These are phyloP conservation scores for Aphaenogaster rudis DNA, from an alignment of 1,140 invertebrate genomes.

Conservation along the genomic window DNA sequence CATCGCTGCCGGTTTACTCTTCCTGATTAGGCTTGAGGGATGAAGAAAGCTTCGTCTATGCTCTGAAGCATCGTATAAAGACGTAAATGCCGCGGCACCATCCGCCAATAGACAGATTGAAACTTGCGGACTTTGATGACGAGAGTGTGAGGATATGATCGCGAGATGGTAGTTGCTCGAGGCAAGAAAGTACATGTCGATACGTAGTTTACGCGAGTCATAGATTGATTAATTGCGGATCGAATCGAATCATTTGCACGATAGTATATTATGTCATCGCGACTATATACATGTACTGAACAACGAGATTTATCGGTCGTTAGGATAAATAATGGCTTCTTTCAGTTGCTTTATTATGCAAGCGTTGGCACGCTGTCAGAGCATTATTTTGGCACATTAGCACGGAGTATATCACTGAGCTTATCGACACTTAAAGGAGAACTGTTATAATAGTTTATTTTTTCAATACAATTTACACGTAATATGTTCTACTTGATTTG, in stretches of 20 bases:
- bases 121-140: constrained; percentile 35
- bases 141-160: constrained; percentile 17
- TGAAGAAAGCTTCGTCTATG: constrained; percentile 57
- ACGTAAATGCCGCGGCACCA: constrained; percentile 45
- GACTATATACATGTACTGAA: background rate
- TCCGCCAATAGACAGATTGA: constrained; percentile 29
- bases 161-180: constrained; percentile 14
- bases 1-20: constrained; percentile 85
- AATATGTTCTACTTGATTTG: background rate
- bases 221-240: constrained; percentile 72
- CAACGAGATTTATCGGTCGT: constrained; percentile 12
- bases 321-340: constrained; percentile 62
- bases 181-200: background rate
- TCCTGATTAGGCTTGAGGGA: constrained; percentile 86
- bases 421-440: constrained; percentile 42
- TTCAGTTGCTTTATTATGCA: constrained; percentile 54
- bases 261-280: constrained; percentile 58
- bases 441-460: constrained; percentile 10
- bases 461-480: background rate
- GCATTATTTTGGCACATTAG: constrained; percentile 41
- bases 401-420: background rate
- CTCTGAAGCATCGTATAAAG: constrained; percentile 62
- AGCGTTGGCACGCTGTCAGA: constrained; percentile 9
- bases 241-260: constrained; percentile 68
- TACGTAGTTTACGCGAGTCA: constrained; percentile 61